Percentiles rank a stretch among this genome's conserved stretches.
phyloP scores from a whole-genome alignment of 2,113 vertebrate genomes.

The Pristiophorus japonicus region DNA sequence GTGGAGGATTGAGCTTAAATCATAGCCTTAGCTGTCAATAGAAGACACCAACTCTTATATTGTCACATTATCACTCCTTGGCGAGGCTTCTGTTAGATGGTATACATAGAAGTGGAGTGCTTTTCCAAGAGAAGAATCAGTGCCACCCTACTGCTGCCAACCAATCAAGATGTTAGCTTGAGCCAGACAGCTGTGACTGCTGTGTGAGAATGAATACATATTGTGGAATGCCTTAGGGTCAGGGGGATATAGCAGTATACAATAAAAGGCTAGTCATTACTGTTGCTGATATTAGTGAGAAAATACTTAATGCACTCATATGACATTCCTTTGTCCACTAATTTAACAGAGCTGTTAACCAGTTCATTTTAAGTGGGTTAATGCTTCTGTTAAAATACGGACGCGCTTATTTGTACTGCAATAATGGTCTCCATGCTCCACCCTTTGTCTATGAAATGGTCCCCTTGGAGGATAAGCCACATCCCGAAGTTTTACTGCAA shows the following conservation, averaged over 20 bases:
- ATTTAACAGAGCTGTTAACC: slow-evolving; percentile 28
- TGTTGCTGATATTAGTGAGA: slow-evolving; percentile 10
- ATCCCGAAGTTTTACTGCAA: no score
- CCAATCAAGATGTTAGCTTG: slow-evolving; percentile 24
- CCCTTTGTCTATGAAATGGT: no score
- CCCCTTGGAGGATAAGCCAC: no score
- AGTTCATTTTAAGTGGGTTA: slow-evolving; percentile 33
- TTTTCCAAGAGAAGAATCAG: background rate
- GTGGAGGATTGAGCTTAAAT: background rate
- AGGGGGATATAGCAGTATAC: background rate
- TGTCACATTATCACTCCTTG: background rate
- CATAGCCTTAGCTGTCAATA: background rate
- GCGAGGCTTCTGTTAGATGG: background rate
- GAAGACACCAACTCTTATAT: background rate
- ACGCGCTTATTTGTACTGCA: no score
- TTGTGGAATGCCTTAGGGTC: slow-evolving; percentile 5
- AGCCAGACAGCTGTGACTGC: background rate
- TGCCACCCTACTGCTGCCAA: background rate
- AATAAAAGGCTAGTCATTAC: background rate
- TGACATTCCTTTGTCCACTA: slow-evolving; percentile 27
- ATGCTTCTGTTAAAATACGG: slow-evolving; percentile 19
- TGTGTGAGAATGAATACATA: background rate
- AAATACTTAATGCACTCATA: slow-evolving; percentile 28
- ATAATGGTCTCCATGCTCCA: no score
- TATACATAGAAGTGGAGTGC: background rate